A percentile compares a stretch with the other conserved stretches of the same genome.
phyloP scores from a whole-genome alignment of 2,888 invertebrate species.

The Clostera curtula region DNA sequence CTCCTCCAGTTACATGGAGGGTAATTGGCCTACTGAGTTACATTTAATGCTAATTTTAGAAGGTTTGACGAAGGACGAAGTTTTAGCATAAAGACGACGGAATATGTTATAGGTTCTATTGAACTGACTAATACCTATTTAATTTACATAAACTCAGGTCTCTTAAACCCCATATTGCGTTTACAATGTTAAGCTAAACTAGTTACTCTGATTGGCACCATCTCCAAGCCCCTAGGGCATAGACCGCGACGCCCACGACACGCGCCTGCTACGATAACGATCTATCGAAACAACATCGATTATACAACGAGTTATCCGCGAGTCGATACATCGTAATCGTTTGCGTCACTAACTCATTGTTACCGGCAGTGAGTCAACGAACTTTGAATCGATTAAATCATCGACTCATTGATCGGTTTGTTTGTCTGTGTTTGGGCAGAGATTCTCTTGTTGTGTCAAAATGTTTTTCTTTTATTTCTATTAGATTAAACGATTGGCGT shows the following conservation, averaged over 20 bases:
- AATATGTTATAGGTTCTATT: too few species aligned
- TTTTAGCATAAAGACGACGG: too few species aligned
- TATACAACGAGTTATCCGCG: conserved; percentile 39
- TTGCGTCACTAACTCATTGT: conserved; percentile 34
- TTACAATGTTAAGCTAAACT: conserved; percentile 12
- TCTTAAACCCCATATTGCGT: too few species aligned
- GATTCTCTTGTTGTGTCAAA: conserved; percentile 1
- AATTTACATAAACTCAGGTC: too few species aligned
- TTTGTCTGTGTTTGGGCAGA: not conserved
- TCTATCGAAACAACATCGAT: conserved; percentile 44
- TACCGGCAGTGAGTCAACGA: conserved; percentile 29
- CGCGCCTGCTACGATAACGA: conserved; percentile 30
- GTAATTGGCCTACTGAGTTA: too few species aligned
- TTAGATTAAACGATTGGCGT: too few species aligned
- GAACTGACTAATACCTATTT: too few species aligned
- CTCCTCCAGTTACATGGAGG: too few species aligned
- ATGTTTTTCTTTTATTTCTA: not conserved
- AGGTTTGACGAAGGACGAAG: too few species aligned
- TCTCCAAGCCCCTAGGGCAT: conserved; percentile 6
- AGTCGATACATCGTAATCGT: conserved; percentile 34
- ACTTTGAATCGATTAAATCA: conserved; percentile 14
- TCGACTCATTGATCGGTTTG: conserved; percentile 1
- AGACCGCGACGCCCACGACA: conserved; percentile 37
- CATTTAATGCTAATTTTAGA: too few species aligned
- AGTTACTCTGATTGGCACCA: conserved; percentile 11